A percentile compares a stretch with the other conserved stretches of the same genome.
Conservation (phyloP, 2,797 vertebrate genomes). For the Microhierax caerulescens region DNA sequence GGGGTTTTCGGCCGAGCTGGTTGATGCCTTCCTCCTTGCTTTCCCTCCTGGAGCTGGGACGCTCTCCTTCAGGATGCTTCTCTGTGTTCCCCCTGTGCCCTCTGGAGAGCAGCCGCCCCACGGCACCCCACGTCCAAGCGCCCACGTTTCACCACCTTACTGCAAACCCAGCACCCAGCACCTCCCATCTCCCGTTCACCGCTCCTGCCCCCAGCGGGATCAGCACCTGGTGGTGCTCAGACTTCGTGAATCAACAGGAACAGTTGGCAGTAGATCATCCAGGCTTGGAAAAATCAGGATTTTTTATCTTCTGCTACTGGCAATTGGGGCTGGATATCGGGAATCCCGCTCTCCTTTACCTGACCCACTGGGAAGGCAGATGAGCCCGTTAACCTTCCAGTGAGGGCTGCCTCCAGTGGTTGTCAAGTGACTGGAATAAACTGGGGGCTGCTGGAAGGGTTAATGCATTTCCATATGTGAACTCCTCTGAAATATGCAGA, state of each 20-base stretch:
- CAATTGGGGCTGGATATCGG: background rate
- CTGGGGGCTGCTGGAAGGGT: background rate
- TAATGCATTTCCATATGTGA: background rate
- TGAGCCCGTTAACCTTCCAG: background rate
- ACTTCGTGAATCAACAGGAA: background rate
- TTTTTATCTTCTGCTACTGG: background rate
- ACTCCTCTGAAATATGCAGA: background rate
- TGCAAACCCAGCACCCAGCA: background rate
- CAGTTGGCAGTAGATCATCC: background rate
- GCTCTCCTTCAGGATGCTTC: background rate
- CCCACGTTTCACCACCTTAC: background rate
- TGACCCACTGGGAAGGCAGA: background rate
- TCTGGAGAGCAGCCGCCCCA: background rate
- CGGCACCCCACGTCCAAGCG: background rate
- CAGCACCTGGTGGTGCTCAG: background rate
- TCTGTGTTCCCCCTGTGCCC: background rate
- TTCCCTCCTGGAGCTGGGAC: background rate
- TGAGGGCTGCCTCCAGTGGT: background rate
- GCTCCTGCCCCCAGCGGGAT: background rate
- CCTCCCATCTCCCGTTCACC: background rate
- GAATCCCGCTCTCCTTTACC: background rate
- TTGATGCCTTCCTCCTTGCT: background rate
- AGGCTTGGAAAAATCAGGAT: background rate
- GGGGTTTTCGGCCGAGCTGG: rapidly evolving
- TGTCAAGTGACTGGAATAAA: background rate